phyloP scores from a whole-genome alignment of 2,113 vertebrate genomes.

The Mobula hypostoma region DNA sequence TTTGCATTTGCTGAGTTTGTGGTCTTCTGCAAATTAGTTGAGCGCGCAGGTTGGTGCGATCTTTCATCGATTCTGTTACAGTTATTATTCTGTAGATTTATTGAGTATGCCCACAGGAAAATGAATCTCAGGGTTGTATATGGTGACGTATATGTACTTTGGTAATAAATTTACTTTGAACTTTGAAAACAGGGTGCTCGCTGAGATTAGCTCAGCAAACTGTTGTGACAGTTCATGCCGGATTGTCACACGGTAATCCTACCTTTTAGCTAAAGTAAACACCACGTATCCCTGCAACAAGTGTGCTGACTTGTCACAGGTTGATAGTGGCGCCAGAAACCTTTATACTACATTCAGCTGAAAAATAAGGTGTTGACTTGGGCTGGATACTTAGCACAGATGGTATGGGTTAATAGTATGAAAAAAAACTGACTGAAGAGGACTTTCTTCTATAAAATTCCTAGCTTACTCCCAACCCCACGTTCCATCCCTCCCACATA shows the following conservation, averaged over 20 bases:
- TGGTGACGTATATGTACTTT: too few relatives aligned
- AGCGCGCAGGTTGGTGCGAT: too few relatives aligned
- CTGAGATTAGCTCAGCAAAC: not conserved
- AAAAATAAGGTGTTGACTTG: not conserved
- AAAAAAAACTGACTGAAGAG: constrained; percentile 5
- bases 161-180: too few relatives aligned
- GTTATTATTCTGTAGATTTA: too few relatives aligned
- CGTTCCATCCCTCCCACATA: not conserved
- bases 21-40: too few relatives aligned
- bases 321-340: not conserved
- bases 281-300: not conserved
- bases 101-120: too few relatives aligned
- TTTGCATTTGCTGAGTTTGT: too few relatives aligned
- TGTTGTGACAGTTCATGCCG: too few relatives aligned
- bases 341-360: not conserved
- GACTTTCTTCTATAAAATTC: not conserved
- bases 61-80: too few relatives aligned
- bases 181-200: not conserved
- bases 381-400: not conserved
- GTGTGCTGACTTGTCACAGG: not conserved
- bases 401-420: not conserved
- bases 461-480: not conserved
- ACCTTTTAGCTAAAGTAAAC: not conserved
- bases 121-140: too few relatives aligned
- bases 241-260: not conserved